These are phyloP conservation scores for Cairina moschata DNA, from an alignment of 2,113 vertebrate genomes.

Conservation along the genomic window DNA sequence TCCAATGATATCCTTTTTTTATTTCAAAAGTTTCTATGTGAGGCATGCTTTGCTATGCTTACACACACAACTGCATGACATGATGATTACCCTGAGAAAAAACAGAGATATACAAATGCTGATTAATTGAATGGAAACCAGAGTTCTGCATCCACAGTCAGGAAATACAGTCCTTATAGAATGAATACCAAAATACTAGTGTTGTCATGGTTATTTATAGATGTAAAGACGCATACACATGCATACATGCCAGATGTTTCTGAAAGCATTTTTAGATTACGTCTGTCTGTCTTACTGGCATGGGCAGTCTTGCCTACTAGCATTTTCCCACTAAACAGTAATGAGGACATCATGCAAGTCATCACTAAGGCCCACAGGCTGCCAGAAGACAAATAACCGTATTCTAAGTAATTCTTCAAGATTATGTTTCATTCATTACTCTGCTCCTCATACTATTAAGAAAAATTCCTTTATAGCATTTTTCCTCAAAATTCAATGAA, in stretches of 20 bases:
- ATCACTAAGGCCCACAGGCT: background rate
- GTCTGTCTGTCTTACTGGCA: background rate
- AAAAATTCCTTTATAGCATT: background rate
- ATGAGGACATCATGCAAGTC: background rate
- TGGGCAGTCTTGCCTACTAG: background rate
- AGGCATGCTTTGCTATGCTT: background rate
- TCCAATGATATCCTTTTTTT: background rate
- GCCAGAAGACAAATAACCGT: conserved; percentile 7
- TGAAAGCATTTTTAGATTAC: background rate
- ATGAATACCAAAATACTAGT: background rate
- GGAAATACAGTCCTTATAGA: background rate
- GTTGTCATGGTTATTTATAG: background rate
- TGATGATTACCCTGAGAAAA: background rate
- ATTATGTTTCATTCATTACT: conserved; percentile 19
- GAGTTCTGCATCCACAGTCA: background rate
- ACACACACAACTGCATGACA: background rate
- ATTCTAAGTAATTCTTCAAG: conserved; percentile 2
- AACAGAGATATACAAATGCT: background rate
- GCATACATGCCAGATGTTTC: background rate
- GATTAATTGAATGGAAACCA: background rate
- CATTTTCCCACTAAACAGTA: background rate
- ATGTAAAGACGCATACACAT: background rate
- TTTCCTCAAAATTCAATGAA: background rate
- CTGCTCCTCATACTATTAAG: background rate
- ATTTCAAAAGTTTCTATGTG: background rate